Evolutionary conservation across 2,113 vertebrate genomes (phyloP).

Genomic region (Cygnus buccinator): DNA sequence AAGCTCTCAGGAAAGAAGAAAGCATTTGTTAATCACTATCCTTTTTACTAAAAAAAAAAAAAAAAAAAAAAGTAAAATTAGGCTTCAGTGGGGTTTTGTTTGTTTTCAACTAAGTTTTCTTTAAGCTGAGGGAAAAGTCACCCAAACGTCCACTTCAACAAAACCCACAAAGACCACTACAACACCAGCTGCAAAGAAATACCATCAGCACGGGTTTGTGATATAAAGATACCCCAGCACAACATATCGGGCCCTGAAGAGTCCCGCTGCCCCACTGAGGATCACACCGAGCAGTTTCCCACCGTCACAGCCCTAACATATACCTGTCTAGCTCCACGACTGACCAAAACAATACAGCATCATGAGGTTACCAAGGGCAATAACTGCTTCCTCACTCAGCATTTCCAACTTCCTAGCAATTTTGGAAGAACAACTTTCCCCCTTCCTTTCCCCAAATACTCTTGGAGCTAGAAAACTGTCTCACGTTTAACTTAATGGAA

Average conservation of each 20-base stretch:
- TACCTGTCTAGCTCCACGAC: no score
- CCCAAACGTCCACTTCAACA: background rate
- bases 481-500: background rate
- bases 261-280: background rate
- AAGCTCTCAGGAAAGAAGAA: background rate
- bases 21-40: background rate
- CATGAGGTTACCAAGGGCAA: no score
- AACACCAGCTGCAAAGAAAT: background rate
- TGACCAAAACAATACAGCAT: rapidly evolving
- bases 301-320: background rate
- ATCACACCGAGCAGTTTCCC: no score
- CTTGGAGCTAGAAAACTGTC: background rate
- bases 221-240: background rate
- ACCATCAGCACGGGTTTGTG: background rate
- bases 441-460: background rate
- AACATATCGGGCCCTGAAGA: rapidly evolving
- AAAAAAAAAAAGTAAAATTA: background rate
- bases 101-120: background rate
- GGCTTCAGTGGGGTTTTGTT: rapidly evolving
- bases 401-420: background rate
- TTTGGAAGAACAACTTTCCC: rapidly evolving
- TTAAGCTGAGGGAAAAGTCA: background rate
- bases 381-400: no score
- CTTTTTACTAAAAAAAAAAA: background rate
- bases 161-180: background rate